phyloP scores from a whole-genome alignment of 2,113 vertebrate species.

The Gavia stellata region DNA sequence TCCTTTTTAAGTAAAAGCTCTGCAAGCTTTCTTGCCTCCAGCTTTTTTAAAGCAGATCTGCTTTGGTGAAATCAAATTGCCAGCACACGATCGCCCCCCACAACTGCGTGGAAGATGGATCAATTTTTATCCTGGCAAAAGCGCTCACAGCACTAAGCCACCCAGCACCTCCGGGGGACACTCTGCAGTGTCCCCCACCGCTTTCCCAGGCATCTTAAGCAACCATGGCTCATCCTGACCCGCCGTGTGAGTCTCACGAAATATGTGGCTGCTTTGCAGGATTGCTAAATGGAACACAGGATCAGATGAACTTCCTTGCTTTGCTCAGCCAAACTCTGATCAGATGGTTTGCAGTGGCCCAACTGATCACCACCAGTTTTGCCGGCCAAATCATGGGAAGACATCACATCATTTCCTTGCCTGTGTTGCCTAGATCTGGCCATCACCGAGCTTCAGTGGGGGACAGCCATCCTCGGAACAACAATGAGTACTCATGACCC shows the following conservation, averaged over 20 bases:
- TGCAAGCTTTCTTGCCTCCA: background rate
- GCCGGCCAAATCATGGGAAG: background rate
- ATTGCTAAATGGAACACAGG: background rate
- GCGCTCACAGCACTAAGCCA: background rate
- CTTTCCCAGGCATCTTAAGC: background rate
- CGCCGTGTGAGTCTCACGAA: accelerated
- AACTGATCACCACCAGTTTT: background rate
- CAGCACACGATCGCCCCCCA: background rate
- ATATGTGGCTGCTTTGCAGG: background rate
- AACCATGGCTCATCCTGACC: background rate
- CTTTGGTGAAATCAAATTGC: background rate
- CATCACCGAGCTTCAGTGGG: background rate
- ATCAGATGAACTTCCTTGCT: background rate
- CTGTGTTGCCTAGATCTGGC: background rate
- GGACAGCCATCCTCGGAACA: background rate
- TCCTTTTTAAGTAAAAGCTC: background rate
- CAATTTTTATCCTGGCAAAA: background rate
- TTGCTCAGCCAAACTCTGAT: background rate
- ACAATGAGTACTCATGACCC: background rate
- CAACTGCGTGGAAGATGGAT: background rate
- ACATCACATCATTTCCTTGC: accelerated
- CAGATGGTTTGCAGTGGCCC: background rate
- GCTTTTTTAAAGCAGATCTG: background rate
- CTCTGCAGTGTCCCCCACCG: background rate
- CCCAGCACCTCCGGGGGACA: background rate